Evolutionary conservation across 2,888 invertebrate genomes (phyloP).

Genomic region (Torymus texanus): DNA sequence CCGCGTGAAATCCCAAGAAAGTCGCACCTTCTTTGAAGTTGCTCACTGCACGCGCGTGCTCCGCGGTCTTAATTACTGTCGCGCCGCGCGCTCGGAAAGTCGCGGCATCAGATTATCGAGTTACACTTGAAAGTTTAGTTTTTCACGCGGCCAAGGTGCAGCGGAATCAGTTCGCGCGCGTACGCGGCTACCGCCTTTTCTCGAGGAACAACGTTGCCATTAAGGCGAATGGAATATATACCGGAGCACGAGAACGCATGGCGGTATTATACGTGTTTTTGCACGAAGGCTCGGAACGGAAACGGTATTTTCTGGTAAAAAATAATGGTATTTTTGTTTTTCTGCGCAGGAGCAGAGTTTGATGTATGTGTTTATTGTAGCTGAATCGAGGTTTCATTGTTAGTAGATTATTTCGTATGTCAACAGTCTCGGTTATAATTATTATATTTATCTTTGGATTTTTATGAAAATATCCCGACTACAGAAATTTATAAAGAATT

Average conservation of each 20-base stretch:
- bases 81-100: constrained; percentile 2
- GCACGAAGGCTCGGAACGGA: too few relatives aligned
- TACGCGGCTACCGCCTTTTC: not conserved
- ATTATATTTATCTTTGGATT: too few relatives aligned
- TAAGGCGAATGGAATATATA: not conserved
- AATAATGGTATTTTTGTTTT: too few relatives aligned
- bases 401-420: too few relatives aligned
- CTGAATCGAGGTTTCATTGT: too few relatives aligned
- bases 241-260: not conserved
- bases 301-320: too few relatives aligned
- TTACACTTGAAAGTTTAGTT: constrained; percentile 37
- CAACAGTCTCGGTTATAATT: too few relatives aligned
- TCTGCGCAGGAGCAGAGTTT: too few relatives aligned
- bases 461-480: too few relatives aligned
- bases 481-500: too few relatives aligned
- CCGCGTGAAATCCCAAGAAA: constrained; percentile 30
- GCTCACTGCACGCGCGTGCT: not conserved
- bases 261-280: too few relatives aligned
- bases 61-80: constrained; percentile 47
- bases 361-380: too few relatives aligned
- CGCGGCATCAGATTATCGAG: constrained; percentile 34
- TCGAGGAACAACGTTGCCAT: not conserved
- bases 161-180: constrained; percentile 17
- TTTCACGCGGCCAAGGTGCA: constrained; percentile 5
- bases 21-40: constrained; percentile 27